Conservation (phyloP, 2,113 vertebrate species). For the Cinclus cinclus region DNA sequence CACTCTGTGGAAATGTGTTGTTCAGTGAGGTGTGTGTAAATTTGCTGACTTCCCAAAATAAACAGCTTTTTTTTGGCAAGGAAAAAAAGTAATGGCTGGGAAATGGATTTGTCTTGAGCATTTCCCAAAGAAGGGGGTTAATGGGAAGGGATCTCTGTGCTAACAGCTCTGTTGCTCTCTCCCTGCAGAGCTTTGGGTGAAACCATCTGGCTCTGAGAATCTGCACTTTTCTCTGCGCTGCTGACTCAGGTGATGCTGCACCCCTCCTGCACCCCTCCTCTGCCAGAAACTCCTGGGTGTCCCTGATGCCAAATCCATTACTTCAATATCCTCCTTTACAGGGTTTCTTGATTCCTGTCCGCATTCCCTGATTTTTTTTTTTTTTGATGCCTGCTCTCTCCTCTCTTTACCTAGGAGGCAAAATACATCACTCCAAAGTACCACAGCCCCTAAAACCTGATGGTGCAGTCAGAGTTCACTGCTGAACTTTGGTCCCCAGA, state of each 20-base stretch:
- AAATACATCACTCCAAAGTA: neutral
- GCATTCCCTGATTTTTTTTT: neutral
- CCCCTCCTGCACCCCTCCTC: neutral
- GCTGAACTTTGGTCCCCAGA: neutral
- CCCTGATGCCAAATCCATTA: rapidly evolving
- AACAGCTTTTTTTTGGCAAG: neutral
- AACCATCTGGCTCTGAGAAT: neutral
- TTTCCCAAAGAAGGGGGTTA: neutral
- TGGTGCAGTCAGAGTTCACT: neutral
- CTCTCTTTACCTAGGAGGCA: neutral
- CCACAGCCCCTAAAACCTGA: neutral
- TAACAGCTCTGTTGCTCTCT: neutral
- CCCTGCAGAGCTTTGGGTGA: neutral
- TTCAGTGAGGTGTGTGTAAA: neutral
- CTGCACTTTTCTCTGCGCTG: neutral
- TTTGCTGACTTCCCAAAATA: neutral
- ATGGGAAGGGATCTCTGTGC: rapidly evolving
- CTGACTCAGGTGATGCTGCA: neutral
- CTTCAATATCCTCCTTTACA: neutral
- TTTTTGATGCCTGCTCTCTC: neutral
- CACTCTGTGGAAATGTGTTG: neutral
- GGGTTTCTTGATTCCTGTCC: neutral
- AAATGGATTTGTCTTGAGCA: neutral
- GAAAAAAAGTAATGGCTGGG: rapidly evolving
- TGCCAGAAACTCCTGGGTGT: neutral